These are phyloP conservation scores for Brotula barbata DNA, from an alignment of 2,797 vertebrate genomes.

Conservation along the genomic window DNA sequence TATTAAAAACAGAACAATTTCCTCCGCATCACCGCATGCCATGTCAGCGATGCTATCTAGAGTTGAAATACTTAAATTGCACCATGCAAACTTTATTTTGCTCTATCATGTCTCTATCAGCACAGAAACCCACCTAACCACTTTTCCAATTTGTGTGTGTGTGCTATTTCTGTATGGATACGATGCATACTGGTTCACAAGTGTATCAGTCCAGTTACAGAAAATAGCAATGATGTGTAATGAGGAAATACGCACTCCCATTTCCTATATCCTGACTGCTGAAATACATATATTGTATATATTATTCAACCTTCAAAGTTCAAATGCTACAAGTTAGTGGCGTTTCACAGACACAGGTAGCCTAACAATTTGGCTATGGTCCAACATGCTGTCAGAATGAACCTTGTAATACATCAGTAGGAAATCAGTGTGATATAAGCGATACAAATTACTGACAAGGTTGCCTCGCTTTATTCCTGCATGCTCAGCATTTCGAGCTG, in stretches of 20 bases:
- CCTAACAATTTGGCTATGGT: conserved; percentile 1
- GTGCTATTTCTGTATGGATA: conserved; percentile 3
- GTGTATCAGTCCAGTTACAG: background rate
- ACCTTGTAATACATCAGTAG: conserved; percentile 25
- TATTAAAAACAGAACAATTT: conserved; percentile 31
- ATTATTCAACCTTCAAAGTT: too few relatives aligned
- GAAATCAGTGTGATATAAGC: conserved; percentile 39
- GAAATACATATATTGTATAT: background rate
- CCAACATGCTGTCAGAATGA: conserved; percentile 16
- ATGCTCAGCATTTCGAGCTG: conserved; percentile 56
- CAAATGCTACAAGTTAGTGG: background rate
- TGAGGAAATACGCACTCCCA: background rate
- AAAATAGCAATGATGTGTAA: background rate
- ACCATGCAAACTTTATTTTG: conserved; percentile 44
- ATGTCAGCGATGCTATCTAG: conserved; percentile 50
- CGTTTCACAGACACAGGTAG: background rate
- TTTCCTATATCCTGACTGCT: background rate
- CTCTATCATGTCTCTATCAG: conserved; percentile 37
- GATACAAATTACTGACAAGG: conserved; percentile 46
- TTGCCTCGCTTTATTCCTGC: conserved; percentile 39
- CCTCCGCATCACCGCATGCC: conserved; percentile 23
- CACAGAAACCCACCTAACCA: background rate
- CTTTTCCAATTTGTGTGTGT: too few relatives aligned
- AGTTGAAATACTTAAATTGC: conserved; percentile 53
- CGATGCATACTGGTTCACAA: too few relatives aligned